Percentiles rank a stretch among this genome's conserved stretches.
These are phyloP conservation scores for Orthonychiurus folsomi DNA, from an alignment of 2,888 invertebrate genomes.

Conservation along the genomic window DNA sequence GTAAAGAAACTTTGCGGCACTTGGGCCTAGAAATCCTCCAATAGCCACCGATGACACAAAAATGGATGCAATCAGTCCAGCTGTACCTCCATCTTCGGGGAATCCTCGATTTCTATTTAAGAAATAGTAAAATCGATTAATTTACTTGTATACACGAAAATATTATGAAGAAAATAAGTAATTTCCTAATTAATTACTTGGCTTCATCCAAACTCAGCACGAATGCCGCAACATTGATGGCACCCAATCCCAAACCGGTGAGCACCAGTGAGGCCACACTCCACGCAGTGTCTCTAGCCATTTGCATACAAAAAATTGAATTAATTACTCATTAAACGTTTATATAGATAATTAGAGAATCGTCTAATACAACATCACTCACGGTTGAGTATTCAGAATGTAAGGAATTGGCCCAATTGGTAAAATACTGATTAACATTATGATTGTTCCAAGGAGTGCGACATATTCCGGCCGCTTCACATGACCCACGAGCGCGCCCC, in stretches of 20 bases:
- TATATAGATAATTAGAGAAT: background rate
- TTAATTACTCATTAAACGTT: too few relatives aligned
- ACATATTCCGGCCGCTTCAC: background rate
- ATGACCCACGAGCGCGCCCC: background rate
- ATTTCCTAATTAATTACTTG: background rate
- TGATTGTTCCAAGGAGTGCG: background rate
- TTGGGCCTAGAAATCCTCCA: background rate
- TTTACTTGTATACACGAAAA: too few relatives aligned
- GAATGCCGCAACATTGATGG: background rate
- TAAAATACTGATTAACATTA: background rate
- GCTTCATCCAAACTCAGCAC: background rate
- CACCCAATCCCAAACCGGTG: background rate
- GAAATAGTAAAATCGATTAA: background rate
- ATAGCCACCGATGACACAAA: background rate
- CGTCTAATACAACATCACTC: too few relatives aligned
- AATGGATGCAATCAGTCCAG: background rate
- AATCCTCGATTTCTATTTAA: background rate
- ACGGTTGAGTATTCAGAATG: background rate
- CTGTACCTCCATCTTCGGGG: background rate
- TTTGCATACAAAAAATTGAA: too few relatives aligned
- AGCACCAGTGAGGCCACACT: background rate
- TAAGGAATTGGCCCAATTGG: background rate
- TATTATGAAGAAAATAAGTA: too few relatives aligned
- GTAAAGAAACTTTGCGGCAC: background rate
- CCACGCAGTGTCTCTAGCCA: background rate